Evolutionary conservation across 2,797 vertebrate genomes (phyloP).

Genomic region (Cyclopterus lumpus): DNA sequence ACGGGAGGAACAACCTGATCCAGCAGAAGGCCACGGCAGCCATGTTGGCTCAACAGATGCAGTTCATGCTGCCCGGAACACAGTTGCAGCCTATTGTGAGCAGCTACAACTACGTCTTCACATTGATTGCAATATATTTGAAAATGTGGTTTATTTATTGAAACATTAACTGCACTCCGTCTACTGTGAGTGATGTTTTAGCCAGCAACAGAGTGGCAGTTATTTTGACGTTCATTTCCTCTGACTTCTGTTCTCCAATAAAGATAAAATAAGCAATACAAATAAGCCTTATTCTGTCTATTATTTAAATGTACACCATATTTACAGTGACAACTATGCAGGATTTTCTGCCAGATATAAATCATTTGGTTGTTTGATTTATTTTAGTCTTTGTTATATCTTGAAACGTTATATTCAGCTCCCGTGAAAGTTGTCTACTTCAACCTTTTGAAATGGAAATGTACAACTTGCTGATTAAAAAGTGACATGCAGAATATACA

Average conservation of each 20-base stretch:
- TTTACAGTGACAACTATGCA: neutral
- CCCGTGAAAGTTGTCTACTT: neutral
- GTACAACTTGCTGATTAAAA: neutral
- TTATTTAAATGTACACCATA: constrained; percentile 1
- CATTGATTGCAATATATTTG: neutral
- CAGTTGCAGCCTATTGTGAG: constrained; percentile 96
- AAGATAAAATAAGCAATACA: neutral
- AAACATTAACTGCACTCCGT: neutral
- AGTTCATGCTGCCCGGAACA: constrained; percentile 94
- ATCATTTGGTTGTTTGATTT: neutral
- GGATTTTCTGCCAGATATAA: neutral
- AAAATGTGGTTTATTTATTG: constrained; percentile 4
- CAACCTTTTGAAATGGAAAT: neutral
- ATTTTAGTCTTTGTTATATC: neutral
- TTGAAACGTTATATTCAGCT: neutral
- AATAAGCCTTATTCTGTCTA: neutral
- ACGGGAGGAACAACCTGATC: constrained; percentile 98
- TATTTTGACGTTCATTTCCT: neutral
- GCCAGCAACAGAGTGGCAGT: neutral
- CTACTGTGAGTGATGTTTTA: neutral
- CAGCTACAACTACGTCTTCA: constrained; percentile 22
- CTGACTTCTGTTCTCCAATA: neutral
- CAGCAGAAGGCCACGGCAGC: constrained; percentile 96
- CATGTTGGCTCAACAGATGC: constrained; percentile 99
- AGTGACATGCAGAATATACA: neutral